A percentile compares a stretch with the other conserved stretches of the same genome.
These are phyloP conservation scores for Eupsittula cactorum DNA, from an alignment of 2,113 vertebrate genomes.

Conservation along the genomic window DNA sequence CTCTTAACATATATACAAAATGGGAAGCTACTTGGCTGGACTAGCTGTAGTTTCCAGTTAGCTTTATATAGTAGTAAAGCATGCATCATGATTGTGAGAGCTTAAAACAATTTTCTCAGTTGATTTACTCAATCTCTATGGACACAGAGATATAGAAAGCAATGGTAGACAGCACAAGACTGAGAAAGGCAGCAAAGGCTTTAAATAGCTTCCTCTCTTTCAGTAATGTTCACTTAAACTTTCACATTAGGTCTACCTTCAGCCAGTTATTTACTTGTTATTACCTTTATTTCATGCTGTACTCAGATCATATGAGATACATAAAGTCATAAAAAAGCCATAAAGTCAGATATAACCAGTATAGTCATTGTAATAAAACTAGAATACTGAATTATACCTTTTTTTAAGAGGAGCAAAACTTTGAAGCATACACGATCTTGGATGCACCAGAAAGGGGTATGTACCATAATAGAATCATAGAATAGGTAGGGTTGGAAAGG, in stretches of 20 bases:
- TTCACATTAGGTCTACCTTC: not conserved
- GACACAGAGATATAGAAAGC: not conserved
- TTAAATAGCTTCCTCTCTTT: conserved; percentile 8
- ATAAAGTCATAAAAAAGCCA: not conserved
- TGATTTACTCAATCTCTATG: not conserved
- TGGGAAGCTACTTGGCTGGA: not conserved
- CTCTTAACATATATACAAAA: not conserved
- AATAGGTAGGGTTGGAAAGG: no score
- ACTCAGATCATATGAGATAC: not conserved
- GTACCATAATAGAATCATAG: no score
- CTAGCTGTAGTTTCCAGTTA: not conserved
- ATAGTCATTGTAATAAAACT: not conserved
- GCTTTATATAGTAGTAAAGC: not conserved
- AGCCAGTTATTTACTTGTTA: not conserved
- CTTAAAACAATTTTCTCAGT: not conserved
- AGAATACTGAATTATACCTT: not conserved
- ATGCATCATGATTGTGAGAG: not conserved
- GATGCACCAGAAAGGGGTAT: not conserved
- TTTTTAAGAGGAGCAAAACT: not conserved
- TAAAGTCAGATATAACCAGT: not conserved
- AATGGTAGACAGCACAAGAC: not conserved
- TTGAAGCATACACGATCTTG: not conserved
- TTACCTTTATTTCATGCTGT: not conserved
- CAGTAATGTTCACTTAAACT: not conserved
- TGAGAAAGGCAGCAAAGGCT: not conserved